phyloP scores from a whole-genome alignment of 2,888 invertebrate species.

The Catonia carolina region DNA sequence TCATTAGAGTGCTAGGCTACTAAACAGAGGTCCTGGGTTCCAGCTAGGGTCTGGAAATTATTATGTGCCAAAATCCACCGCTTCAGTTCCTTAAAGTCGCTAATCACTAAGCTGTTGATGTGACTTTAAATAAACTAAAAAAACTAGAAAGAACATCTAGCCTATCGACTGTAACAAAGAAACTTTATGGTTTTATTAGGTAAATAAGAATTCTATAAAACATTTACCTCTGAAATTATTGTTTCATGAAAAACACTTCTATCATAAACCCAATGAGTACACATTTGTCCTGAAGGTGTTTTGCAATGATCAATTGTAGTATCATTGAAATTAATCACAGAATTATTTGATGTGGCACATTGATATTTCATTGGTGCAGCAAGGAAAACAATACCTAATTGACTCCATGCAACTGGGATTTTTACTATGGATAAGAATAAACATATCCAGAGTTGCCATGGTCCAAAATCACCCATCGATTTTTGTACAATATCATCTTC shows the following conservation, averaged over 20 bases:
- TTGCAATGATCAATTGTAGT: constrained; percentile 23
- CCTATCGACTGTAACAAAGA: too few species aligned
- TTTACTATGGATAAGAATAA: constrained; percentile 62
- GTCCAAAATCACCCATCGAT: constrained; percentile 63
- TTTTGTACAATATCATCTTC: constrained; percentile 58
- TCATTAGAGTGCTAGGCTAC: too few species aligned
- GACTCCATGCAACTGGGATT: constrained; percentile 76
- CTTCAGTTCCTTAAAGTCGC: too few species aligned
- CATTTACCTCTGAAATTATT: constrained; percentile 53
- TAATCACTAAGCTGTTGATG: too few species aligned
- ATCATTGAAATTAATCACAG: constrained; percentile 1
- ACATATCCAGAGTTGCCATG: constrained; percentile 68
- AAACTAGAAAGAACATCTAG: too few species aligned
- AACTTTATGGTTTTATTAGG: too few species aligned
- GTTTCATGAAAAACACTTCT: constrained; percentile 61
- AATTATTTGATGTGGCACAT: constrained; percentile 40
- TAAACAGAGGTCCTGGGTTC: too few species aligned
- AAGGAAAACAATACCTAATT: constrained; percentile 68
- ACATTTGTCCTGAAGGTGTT: constrained; percentile 25
- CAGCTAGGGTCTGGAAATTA: too few species aligned
- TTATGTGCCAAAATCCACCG: too few species aligned
- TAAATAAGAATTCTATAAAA: too few species aligned
- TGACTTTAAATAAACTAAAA: too few species aligned
- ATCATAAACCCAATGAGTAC: constrained; percentile 49
- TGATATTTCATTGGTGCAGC: constrained; percentile 58